Conservation (phyloP, 2,113 vertebrate species). For the Panthera uncia region DNA sequence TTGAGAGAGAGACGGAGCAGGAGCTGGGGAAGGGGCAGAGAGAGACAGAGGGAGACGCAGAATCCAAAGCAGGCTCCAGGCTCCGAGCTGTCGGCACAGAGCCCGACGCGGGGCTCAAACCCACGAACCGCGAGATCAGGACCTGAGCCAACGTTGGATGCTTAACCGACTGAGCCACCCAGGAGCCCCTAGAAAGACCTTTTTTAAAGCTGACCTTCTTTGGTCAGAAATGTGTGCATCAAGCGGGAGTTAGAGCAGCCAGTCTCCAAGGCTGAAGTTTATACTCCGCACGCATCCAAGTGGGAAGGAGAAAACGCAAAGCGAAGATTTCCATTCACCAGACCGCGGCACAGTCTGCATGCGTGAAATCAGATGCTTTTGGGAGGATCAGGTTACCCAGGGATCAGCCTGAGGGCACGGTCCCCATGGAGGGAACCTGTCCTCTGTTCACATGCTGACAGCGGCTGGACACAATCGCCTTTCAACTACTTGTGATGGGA, state of each 20-base stretch:
- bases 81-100: no score
- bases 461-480: background rate
- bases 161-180: no score
- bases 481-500: background rate
- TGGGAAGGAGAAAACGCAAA: background rate
- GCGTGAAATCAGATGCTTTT: background rate
- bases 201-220: background rate
- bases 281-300: fast-evolving
- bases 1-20: no score
- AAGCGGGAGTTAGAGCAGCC: background rate
- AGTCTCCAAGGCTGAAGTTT: no score
- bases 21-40: no score
- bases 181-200: background rate
- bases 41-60: no score
- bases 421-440: background rate
- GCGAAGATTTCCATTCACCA: background rate
- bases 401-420: background rate
- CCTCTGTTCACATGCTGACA: background rate
- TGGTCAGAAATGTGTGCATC: background rate
- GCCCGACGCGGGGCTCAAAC: no score
- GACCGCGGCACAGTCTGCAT: background rate
- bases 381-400: background rate
- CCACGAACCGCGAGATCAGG: fast-evolving
- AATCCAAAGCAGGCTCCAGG: no score
- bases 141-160: no score